Evolutionary conservation across 1,140 invertebrate species (phyloP).

Genomic region (Leptestheria dahalacensis): DNA sequence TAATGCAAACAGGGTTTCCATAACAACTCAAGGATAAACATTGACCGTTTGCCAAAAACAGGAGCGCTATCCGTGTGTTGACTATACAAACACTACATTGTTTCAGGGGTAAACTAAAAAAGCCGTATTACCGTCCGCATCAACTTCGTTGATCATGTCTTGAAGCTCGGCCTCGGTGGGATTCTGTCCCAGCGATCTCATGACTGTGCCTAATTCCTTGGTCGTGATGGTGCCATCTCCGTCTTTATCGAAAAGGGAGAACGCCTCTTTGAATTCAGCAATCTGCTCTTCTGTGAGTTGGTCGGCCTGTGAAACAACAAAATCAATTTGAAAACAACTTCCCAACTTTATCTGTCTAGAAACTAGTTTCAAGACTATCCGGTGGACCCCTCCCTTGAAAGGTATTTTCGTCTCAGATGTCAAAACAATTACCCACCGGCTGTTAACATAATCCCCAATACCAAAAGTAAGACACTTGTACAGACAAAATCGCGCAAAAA

Average conservation of each 20-base stretch:
- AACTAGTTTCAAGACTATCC: no score
- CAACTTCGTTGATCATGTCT: conserved; percentile 99
- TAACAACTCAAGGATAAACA: no score
- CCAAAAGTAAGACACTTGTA: no score
- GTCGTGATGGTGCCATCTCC: conserved; percentile 99
- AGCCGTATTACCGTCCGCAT: conserved; percentile 72
- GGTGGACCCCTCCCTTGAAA: no score
- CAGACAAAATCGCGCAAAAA: no score
- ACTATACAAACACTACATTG: no score
- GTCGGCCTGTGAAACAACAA: background rate
- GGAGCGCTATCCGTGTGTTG: no score
- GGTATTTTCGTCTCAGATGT: background rate
- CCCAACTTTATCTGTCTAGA: no score
- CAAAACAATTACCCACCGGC: background rate
- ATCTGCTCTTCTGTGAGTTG: conserved; percentile 61
- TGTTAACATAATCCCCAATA: background rate
- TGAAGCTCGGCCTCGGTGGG: conserved; percentile 98
- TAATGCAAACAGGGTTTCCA: background rate
- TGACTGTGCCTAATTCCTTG: conserved; percentile 97
- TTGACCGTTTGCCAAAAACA: no score
- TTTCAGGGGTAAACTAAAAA: background rate
- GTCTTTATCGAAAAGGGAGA: conserved; percentile 98
- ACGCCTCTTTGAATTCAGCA: conserved; percentile 98
- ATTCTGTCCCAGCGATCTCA: conserved; percentile 97
- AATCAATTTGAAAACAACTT: background rate